These are phyloP conservation scores for Drosophila santomea DNA, from an alignment of 1,140 invertebrate genomes.

Conservation along the genomic window DNA sequence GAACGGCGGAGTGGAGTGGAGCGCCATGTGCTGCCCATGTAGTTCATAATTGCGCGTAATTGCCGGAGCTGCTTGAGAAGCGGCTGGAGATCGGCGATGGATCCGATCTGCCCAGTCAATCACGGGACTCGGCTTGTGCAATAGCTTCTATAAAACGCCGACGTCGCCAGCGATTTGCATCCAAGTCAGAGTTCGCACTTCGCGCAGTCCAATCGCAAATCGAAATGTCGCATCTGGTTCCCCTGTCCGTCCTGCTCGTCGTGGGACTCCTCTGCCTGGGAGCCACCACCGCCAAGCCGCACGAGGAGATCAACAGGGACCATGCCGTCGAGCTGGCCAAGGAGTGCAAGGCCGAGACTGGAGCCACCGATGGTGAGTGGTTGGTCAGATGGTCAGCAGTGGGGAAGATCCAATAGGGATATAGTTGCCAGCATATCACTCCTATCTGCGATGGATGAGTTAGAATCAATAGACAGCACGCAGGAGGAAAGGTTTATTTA, in stretches of 20 bases:
- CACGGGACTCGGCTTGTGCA: constrained; percentile 27
- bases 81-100: constrained; percentile 12
- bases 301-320: constrained; percentile 57
- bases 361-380: constrained; percentile 61
- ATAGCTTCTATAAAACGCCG: constrained; percentile 55
- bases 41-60: constrained; percentile 76
- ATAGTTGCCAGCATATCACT: too few species aligned
- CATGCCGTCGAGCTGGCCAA: constrained; percentile 43
- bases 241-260: constrained; percentile 27
- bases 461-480: too few species aligned
- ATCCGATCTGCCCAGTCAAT: constrained; percentile 44
- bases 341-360: constrained; percentile 63
- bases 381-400: not conserved
- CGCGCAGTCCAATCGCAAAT: constrained; percentile 7
- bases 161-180: constrained; percentile 11
- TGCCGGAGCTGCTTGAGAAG: constrained; percentile 46
- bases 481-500: too few species aligned
- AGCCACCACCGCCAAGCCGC: constrained; percentile 34
- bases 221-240: constrained; percentile 57
- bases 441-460: too few species aligned
- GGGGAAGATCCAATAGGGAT: not conserved
- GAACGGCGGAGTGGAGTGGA: constrained; percentile 11
- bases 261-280: constrained; percentile 32
- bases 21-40: constrained; percentile 74
- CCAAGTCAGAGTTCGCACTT: constrained; percentile 38